Percentiles rank a stretch among this genome's conserved stretches.
Evolutionary conservation across 2,113 vertebrate genomes (phyloP).

Genomic region (Rhadina sibilatrix): DNA sequence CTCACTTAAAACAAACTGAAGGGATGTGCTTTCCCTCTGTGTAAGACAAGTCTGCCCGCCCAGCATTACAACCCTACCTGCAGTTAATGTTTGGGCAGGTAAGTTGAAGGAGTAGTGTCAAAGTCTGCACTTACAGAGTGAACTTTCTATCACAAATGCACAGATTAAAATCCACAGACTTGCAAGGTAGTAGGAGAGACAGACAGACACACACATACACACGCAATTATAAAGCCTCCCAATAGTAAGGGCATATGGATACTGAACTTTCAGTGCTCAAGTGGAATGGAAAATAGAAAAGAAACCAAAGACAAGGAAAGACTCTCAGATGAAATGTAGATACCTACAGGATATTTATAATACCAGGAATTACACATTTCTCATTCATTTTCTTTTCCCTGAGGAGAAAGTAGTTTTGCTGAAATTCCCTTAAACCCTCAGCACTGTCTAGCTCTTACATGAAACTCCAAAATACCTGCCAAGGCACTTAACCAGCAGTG

Average conservation of each 20-base stretch:
- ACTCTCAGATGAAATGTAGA: not conserved
- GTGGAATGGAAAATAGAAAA: not conserved
- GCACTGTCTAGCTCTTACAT: rapidly evolving
- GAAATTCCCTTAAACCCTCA: not conserved
- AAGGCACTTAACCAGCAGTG: not conserved
- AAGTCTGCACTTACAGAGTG: not conserved
- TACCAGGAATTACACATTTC: not conserved
- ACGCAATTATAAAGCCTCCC: not conserved
- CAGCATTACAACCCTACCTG: not conserved
- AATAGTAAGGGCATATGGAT: not conserved
- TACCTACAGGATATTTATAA: not conserved
- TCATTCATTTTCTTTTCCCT: not conserved
- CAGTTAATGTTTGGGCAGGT: not conserved
- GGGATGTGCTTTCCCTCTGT: not conserved
- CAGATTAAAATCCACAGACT: not conserved
- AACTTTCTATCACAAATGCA: not conserved
- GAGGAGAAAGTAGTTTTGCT: not conserved
- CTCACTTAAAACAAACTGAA: not conserved
- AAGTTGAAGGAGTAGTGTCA: not conserved
- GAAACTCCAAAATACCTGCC: not conserved
- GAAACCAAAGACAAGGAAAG: not conserved
- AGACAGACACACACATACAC: not conserved
- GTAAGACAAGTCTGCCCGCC: not conserved
- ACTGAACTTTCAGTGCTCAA: not conserved
- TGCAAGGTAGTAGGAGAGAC: not conserved